Conservation (phyloP, 2,797 vertebrate genomes). For the Enteromius thamalakanensis region DNA sequence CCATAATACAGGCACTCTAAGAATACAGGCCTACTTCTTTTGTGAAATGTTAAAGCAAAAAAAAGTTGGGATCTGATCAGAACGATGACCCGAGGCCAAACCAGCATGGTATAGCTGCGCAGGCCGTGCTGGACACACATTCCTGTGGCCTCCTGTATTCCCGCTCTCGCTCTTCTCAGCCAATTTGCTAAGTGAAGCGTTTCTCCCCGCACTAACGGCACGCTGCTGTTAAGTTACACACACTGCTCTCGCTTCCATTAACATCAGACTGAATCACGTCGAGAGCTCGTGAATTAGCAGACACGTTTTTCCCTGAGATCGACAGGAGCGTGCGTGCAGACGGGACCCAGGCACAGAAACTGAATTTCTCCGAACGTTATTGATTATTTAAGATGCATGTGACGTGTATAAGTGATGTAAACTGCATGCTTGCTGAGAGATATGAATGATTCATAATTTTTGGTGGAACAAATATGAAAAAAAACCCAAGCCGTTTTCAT, state of each 20-base stretch:
- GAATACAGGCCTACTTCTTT: background rate
- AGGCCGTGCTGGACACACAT: background rate
- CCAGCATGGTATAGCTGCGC: background rate
- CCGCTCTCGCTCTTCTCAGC: constrained; percentile 8
- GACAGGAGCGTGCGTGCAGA: too few relatives aligned
- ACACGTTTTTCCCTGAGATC: background rate
- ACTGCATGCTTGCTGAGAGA: background rate
- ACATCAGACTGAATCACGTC: constrained; percentile 39
- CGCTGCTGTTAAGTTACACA: constrained; percentile 48
- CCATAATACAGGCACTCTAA: too few relatives aligned
- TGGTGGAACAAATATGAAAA: background rate
- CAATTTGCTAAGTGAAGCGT: constrained; percentile 47
- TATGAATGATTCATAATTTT: background rate
- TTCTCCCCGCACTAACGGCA: constrained; percentile 46
- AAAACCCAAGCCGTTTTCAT: background rate
- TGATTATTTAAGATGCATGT: constrained; percentile 5
- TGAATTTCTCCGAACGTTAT: background rate
- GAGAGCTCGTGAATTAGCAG: constrained; percentile 9
- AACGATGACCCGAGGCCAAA: background rate
- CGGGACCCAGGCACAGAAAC: background rate
- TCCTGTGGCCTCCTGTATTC: constrained; percentile 21
- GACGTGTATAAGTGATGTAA: background rate
- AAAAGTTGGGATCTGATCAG: background rate
- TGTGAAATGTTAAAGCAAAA: background rate
- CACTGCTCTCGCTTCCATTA: constrained; percentile 44